Evolutionary conservation across 1,140 invertebrate species (phyloP).

Genomic region (Panagrolaimus sp.): DNA sequence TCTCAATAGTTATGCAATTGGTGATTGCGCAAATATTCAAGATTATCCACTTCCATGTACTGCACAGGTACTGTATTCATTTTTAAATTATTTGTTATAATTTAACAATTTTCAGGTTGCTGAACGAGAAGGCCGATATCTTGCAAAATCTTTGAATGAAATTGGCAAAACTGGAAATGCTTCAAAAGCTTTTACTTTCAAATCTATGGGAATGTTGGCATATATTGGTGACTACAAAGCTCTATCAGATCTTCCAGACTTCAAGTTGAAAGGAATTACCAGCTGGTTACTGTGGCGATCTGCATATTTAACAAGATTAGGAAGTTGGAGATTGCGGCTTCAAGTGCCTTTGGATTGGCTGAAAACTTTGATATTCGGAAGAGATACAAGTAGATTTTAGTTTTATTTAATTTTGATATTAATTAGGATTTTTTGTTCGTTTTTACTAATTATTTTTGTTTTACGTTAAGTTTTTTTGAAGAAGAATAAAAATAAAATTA

Average conservation of each 20-base stretch:
- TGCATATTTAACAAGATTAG: constrained; percentile 61
- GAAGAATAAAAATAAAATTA: too few species aligned
- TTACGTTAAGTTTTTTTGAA: too few species aligned
- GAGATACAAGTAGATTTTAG: constrained; percentile 56
- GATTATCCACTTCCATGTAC: constrained; percentile 58
- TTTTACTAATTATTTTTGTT: too few species aligned
- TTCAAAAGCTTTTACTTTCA: constrained; percentile 56
- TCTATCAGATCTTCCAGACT: constrained; percentile 60
- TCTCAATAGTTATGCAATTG: constrained; percentile 55
- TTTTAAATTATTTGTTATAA: not conserved
- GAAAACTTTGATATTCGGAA: constrained; percentile 61
- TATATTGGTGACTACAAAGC: constrained; percentile 61
- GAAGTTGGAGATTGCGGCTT: constrained; percentile 60
- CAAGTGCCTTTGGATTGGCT: constrained; percentile 62
- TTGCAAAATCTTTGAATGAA: constrained; percentile 56
- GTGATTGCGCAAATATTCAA: constrained; percentile 60
- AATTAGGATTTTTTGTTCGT: not conserved
- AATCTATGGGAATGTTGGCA: constrained; percentile 61
- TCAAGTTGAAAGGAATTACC: constrained; percentile 58
- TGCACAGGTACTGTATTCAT: constrained; percentile 52
- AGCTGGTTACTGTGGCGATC: constrained; percentile 63
- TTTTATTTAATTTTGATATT: constrained; percentile 8
- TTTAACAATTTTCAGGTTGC: constrained; percentile 52
- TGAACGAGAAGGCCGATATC: constrained; percentile 61
- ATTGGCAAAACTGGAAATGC: constrained; percentile 18